These are phyloP conservation scores for Hydropsyche tenuis DNA, from an alignment of 1,140 invertebrate genomes.

Conservation along the genomic window DNA sequence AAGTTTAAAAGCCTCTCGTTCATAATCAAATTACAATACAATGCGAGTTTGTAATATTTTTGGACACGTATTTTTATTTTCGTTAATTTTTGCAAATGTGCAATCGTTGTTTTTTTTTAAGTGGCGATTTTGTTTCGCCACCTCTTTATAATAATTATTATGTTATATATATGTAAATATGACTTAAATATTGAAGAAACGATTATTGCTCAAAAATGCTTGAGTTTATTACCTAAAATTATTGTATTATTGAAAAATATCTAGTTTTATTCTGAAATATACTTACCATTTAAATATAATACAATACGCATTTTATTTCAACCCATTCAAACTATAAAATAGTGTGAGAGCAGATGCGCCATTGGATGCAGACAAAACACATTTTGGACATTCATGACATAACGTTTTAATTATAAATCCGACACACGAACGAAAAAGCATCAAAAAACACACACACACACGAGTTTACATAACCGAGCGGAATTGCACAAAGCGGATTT, in stretches of 20 bases:
- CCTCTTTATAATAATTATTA: constrained; percentile 17
- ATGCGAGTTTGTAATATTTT: constrained; percentile 8
- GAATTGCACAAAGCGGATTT: no score
- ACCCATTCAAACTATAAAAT: neutral
- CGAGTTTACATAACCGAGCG: no score
- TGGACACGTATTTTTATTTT: neutral
- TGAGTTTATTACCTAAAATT: constrained; percentile 46
- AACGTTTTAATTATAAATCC: no score
- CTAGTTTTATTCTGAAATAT: constrained; percentile 49
- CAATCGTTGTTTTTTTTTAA: neutral
- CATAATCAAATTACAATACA: no score
- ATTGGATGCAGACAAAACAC: no score
- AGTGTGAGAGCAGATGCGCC: no score
- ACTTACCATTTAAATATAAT: constrained; percentile 44
- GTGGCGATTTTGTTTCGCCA: constrained; percentile 18
- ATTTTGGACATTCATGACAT: no score
- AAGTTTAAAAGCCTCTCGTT: no score
- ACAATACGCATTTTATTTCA: constrained; percentile 42
- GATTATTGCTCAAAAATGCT: constrained; percentile 42
- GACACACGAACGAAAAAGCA: constrained; percentile 12
- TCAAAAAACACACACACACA: neutral
- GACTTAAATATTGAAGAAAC: constrained; percentile 21
- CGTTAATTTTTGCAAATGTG: neutral
- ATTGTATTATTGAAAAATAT: constrained; percentile 45
- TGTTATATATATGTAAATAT: constrained; percentile 38